Conservation (phyloP, 2,888 invertebrate species). For the Leptura quadrifasciata region DNA sequence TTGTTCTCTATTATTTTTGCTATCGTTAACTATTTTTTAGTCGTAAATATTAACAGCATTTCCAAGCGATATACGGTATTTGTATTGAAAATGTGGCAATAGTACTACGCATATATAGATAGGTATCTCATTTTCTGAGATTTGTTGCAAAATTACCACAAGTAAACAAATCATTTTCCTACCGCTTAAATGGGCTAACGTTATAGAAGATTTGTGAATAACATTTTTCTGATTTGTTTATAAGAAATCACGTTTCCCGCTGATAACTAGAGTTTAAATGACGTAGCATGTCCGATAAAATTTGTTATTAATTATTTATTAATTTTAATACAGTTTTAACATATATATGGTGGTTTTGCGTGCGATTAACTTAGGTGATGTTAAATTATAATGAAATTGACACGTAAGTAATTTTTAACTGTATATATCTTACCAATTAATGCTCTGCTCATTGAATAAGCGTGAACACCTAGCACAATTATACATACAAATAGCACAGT, state of each 20-base stretch:
- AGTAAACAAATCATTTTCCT: neutral
- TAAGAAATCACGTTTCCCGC: conserved; percentile 5
- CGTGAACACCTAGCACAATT: too few relatives aligned
- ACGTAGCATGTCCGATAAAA: conserved; percentile 14
- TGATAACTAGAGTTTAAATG: conserved; percentile 16
- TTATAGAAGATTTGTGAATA: neutral
- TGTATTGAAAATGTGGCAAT: too few relatives aligned
- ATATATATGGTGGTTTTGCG: conserved; percentile 13
- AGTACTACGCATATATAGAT: too few relatives aligned
- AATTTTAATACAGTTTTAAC: conserved; percentile 23
- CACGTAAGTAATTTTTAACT: conserved; percentile 23
- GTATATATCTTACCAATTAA: neutral
- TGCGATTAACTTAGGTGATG: conserved; percentile 12
- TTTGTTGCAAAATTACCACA: too few relatives aligned
- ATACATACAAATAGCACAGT: too few relatives aligned
- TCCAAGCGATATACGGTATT: too few relatives aligned
- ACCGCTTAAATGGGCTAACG: neutral
- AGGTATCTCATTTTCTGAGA: too few relatives aligned
- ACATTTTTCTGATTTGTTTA: conserved; percentile 10
- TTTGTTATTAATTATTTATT: conserved; percentile 22
- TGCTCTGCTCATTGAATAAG: neutral
- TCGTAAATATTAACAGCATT: too few relatives aligned
- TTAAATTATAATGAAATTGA: conserved; percentile 15
- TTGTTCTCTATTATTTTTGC: too few relatives aligned
- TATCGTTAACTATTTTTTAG: too few relatives aligned